A percentile compares a stretch with the other conserved stretches of the same genome.
phyloP scores from a whole-genome alignment of 2,797 vertebrate genomes.

The Labeo calbasu region DNA sequence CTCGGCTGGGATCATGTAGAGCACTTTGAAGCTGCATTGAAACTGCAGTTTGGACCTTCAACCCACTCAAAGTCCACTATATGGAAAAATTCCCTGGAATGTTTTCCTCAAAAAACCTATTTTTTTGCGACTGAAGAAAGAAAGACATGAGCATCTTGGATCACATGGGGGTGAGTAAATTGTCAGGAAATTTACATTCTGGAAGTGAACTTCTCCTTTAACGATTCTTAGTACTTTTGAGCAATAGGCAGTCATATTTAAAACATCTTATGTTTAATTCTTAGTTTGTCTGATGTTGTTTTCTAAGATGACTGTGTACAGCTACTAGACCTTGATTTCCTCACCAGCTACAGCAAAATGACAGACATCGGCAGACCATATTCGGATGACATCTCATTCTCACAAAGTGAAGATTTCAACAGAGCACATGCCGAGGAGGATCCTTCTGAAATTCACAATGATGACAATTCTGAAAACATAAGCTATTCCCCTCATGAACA shows the following conservation, averaged over 20 bases:
- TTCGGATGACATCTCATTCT: slow-evolving; percentile 51
- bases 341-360: slow-evolving; percentile 60
- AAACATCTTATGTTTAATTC: neutral
- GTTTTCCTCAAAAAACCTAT: too few relatives aligned
- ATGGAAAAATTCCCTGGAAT: too few relatives aligned
- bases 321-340: neutral
- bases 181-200: too few relatives aligned
- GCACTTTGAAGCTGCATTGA: too few relatives aligned
- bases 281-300: neutral
- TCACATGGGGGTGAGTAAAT: too few relatives aligned
- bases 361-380: slow-evolving; percentile 59
- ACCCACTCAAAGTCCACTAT: too few relatives aligned
- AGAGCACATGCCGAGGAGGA: slow-evolving; percentile 23
- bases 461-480: slow-evolving; percentile 54
- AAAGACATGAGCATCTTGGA: too few relatives aligned
- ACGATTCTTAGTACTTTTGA: neutral
- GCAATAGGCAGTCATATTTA: neutral
- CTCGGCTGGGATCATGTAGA: too few relatives aligned
- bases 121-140: too few relatives aligned
- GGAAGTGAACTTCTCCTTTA: too few relatives aligned
- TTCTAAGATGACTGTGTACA: slow-evolving; percentile 1
- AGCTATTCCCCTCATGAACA: slow-evolving; percentile 46
- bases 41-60: too few relatives aligned
- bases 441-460: slow-evolving; percentile 62
- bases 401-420: slow-evolving; percentile 56